Base-by-base conservation (phyloP, 2,888 invertebrate genomes). In the Diloba caeruleocephala region DNA sequence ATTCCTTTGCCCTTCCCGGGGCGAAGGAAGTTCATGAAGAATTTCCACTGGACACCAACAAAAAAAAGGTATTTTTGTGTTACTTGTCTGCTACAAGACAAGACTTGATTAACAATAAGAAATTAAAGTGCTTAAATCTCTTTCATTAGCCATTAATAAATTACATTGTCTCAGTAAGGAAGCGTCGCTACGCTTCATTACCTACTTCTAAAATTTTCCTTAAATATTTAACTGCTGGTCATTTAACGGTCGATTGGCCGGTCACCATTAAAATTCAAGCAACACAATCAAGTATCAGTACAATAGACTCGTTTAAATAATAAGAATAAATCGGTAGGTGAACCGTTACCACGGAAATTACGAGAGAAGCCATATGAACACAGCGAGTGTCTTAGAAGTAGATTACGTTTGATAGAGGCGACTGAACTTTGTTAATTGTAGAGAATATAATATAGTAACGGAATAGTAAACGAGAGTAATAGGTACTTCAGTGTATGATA, bases 301-400 rank as follows among this genome's bases (percentile, higher is more conserved):
- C 73, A 76, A 72, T 70, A 52, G 56, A 42, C 41, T 68, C 48
- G 54, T 72, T 72, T 71, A 73, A 62, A 75, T 74, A 74, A 71
- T 48, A 56, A 42, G 32, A 45, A 34, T 60, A 60, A 54, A 61
- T 61, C 69, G 74, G 71, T 73, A 69, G 77, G 68, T 64, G 74
- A 74, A 76, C 74, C 42, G 43, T 61, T 64, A 57, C 48, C 38
- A 52, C 28, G 42, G 54, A 45, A 63, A 49, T 45, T 48, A 58
- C 42, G 25, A 44, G 49, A 29, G 78, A 80, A 80, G 74, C 78
- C 80, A n/a, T 74, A 63, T 38, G 44, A 66, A 60, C 41, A 48
- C 19, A 41, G 38, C 36, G 33, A 34, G 29, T 14, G 34, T 32
- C 44, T 58, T 42, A 38, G 33, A 57, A 58, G 17, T 46, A 38